Evolutionary conservation across 2,797 vertebrate genomes (phyloP).

Genomic region (Spinus pinus): DNA sequence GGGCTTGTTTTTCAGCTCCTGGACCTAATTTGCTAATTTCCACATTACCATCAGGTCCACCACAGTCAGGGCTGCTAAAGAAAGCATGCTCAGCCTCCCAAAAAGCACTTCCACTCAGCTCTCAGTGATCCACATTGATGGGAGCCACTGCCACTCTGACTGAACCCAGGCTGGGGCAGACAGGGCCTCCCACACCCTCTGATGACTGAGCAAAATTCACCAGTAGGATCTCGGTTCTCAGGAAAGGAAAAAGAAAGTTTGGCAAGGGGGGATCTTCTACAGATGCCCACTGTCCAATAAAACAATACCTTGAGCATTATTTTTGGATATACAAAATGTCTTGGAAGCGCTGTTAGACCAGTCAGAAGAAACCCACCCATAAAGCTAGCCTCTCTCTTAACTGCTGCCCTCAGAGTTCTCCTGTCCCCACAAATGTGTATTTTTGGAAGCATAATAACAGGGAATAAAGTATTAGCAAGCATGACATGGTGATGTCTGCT

Average conservation of each 20-base stretch:
- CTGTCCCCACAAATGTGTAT: constrained; percentile 22
- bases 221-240: background rate
- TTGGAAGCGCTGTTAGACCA: background rate
- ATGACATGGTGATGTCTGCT: background rate
- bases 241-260: background rate
- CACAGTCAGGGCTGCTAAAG: background rate
- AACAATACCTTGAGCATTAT: background rate
- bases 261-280: background rate
- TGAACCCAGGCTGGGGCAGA: background rate
- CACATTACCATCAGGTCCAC: background rate
- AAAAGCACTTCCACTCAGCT: background rate
- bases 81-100: background rate
- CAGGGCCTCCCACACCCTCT: background rate
- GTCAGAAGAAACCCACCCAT: background rate
- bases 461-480: constrained; percentile 35
- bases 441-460: constrained; percentile 43
- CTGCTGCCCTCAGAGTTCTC: background rate
- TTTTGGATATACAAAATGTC: background rate
- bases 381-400: background rate
- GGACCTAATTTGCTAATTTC: background rate
- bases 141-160: background rate
- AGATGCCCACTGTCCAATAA: background rate
- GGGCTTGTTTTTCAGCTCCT: background rate
- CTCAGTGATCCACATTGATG: background rate
- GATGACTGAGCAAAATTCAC: background rate